These are phyloP conservation scores for Microvelia longipes DNA, from an alignment of 1,140 invertebrate genomes.

Conservation along the genomic window DNA sequence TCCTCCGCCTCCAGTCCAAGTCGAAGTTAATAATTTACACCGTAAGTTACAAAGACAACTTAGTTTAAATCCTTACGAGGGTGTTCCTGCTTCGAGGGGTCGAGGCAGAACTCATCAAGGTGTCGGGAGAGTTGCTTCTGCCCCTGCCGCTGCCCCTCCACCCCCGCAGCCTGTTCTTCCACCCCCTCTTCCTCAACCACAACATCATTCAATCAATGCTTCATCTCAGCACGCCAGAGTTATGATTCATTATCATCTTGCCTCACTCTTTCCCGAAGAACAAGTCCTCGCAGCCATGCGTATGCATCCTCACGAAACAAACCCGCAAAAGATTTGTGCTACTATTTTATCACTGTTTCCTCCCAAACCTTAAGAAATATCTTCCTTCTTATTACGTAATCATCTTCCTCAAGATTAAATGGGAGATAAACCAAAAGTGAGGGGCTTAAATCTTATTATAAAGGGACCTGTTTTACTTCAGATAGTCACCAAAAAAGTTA, in stretches of 20 bases:
- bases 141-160: slow-evolving; percentile 47
- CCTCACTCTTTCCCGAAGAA: slow-evolving; percentile 73
- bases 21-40: slow-evolving; percentile 41
- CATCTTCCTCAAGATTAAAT: background rate
- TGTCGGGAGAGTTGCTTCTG: slow-evolving; percentile 60
- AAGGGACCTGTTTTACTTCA: background rate
- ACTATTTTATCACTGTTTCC: slow-evolving; percentile 63
- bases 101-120: slow-evolving; percentile 22
- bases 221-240: background rate
- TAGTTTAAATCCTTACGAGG: slow-evolving; percentile 52
- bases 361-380: slow-evolving; percentile 9
- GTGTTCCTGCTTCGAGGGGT: slow-evolving; percentile 24
- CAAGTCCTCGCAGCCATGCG: slow-evolving; percentile 72
- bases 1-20: slow-evolving; percentile 14
- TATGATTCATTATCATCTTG: slow-evolving; percentile 60
- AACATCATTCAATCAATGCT: too few relatives aligned
- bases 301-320: slow-evolving; percentile 68
- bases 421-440: background rate
- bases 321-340: slow-evolving; percentile 75
- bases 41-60: slow-evolving; percentile 63
- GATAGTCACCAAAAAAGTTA: background rate
- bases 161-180: slow-evolving; percentile 31
- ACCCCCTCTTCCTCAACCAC: slow-evolving; percentile 23
- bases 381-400: background rate
- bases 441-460: background rate